Evolutionary conservation across 1,140 invertebrate species (phyloP).

Genomic region (Diorhabda elongata): DNA sequence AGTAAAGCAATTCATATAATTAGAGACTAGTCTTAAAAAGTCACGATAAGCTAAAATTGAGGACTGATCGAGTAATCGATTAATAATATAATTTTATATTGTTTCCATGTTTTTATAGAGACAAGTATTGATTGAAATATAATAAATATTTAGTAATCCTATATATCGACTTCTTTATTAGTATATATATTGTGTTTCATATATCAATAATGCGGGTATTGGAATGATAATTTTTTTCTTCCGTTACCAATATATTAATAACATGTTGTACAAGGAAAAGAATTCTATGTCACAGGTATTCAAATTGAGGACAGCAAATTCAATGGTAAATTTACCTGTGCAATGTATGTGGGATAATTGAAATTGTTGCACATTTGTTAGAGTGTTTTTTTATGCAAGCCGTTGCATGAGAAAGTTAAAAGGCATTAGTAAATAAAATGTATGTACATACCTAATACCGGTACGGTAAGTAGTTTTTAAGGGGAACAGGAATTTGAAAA

Average conservation of each 20-base stretch:
- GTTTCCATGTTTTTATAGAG: too few species aligned
- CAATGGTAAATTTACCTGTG: not conserved
- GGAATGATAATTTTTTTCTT: constrained; percentile 1
- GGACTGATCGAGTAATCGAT: too few species aligned
- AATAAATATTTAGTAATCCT: too few species aligned
- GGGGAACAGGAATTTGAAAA: constrained; percentile 1
- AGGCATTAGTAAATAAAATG: not conserved
- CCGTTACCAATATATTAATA: not conserved
- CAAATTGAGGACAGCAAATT: not conserved
- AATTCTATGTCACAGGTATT: not conserved
- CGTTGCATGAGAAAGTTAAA: not conserved
- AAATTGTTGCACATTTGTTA: not conserved
- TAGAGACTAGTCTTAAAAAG: too few species aligned
- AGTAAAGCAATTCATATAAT: too few species aligned
- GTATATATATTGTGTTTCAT: too few species aligned
- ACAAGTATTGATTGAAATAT: too few species aligned
- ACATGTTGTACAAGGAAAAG: not conserved
- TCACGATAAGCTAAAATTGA: too few species aligned
- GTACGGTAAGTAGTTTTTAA: not conserved
- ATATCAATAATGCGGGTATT: not conserved
- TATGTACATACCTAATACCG: not conserved
- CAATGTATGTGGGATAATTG: not conserved
- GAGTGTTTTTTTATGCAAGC: not conserved
- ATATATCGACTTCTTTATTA: too few species aligned
- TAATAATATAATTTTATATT: too few species aligned